These are phyloP conservation scores for Erebia ligea DNA, from an alignment of 2,888 invertebrate genomes.

Conservation along the genomic window DNA sequence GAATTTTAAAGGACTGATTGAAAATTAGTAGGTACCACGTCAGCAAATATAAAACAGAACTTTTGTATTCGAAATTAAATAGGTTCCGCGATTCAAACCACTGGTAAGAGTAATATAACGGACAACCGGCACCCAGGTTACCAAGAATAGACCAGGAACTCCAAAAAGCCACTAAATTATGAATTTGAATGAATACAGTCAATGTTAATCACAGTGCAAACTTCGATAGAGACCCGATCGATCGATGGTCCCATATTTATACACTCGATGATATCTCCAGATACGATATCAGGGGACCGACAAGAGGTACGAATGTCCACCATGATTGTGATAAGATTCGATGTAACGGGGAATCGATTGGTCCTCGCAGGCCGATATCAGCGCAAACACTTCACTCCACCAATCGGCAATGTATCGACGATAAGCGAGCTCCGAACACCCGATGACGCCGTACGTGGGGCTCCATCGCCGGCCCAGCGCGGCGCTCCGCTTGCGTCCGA, in stretches of 20 bases:
- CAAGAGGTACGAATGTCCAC: slow-evolving; percentile 77
- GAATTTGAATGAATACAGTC: slow-evolving; percentile 41
- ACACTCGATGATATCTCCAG: slow-evolving; percentile 80
- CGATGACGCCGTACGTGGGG: slow-evolving; percentile 43
- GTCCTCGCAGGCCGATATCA: slow-evolving; percentile 68
- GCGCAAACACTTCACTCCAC: slow-evolving; percentile 78
- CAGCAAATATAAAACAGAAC: neutral
- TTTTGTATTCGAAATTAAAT: slow-evolving; percentile 1
- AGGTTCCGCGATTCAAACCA: slow-evolving; percentile 18
- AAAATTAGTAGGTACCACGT: slow-evolving; percentile 23
- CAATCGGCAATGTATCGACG: slow-evolving; percentile 70
- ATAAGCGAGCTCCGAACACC: slow-evolving; percentile 53
- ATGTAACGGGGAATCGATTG: slow-evolving; percentile 76
- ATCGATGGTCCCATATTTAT: slow-evolving; percentile 83
- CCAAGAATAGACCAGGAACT: slow-evolving; percentile 36
- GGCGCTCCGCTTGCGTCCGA: slow-evolving; percentile 52
- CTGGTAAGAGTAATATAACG: slow-evolving; percentile 20
- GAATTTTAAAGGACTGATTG: slow-evolving; percentile 10
- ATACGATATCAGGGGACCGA: slow-evolving; percentile 77
- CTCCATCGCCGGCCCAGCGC: slow-evolving; percentile 38
- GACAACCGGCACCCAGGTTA: slow-evolving; percentile 38
- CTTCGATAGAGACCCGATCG: slow-evolving; percentile 81
- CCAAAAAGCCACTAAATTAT: slow-evolving; percentile 19
- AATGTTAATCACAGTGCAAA: slow-evolving; percentile 71
- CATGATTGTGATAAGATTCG: slow-evolving; percentile 79